Evolutionary conservation across 2,113 vertebrate genomes (phyloP).

Genomic region (Hippopotamus amphibius): DNA sequence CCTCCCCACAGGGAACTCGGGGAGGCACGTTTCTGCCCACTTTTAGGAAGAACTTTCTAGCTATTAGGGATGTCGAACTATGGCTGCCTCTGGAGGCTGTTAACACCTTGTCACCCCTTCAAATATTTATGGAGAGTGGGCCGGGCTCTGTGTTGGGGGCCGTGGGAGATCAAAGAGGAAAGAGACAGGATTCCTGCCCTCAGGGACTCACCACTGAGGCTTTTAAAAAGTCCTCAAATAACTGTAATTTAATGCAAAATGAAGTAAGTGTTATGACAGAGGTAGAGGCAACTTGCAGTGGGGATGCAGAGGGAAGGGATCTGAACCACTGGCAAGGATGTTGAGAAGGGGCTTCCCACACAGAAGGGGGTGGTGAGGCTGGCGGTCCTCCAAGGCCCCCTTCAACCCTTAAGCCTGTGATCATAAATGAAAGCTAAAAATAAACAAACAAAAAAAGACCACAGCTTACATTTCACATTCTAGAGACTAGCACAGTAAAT

Average conservation of each 20-base stretch:
- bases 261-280: slow-evolving; percentile 43
- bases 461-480: slow-evolving; percentile 40
- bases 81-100: slow-evolving; percentile 45
- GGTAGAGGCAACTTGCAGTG: not conserved
- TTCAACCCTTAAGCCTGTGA: not conserved
- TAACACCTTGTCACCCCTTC: slow-evolving; percentile 69
- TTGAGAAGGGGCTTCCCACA: not conserved
- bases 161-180: slow-evolving; percentile 47
- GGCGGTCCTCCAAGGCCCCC: not conserved
- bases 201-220: slow-evolving; percentile 46
- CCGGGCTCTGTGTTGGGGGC: not conserved
- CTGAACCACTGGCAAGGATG: not conserved
- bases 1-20: not conserved
- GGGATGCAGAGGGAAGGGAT: not conserved
- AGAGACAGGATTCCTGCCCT: slow-evolving; percentile 41
- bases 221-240: slow-evolving; percentile 66
- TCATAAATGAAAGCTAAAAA: slow-evolving; percentile 33
- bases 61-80: slow-evolving; percentile 33
- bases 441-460: slow-evolving; percentile 43
- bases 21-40: not conserved
- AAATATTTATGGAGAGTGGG: slow-evolving; percentile 68
- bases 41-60: slow-evolving; percentile 44
- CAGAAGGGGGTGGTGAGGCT: not conserved
- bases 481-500: slow-evolving; percentile 44
- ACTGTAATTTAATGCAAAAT: slow-evolving; percentile 69